These are phyloP conservation scores for Hyperopisus bebe DNA, from an alignment of 2,113 vertebrate genomes.

Conservation along the genomic window DNA sequence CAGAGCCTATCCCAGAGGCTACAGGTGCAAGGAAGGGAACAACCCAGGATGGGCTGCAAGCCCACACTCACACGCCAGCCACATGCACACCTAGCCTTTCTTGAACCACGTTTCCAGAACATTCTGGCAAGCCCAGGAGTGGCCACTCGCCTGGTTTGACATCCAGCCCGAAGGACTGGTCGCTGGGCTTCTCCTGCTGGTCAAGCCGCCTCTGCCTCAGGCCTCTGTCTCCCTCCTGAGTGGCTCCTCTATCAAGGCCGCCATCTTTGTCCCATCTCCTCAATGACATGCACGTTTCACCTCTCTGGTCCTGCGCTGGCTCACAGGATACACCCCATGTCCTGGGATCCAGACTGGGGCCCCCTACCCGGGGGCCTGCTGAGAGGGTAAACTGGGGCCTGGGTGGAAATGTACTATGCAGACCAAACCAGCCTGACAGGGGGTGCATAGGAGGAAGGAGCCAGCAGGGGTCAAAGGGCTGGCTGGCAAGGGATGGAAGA, in stretches of 20 bases:
- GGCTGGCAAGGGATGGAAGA: slow-evolving; percentile 6
- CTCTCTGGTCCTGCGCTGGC: background rate
- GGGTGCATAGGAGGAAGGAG: slow-evolving; percentile 22
- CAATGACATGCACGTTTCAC: background rate
- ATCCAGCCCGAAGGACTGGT: slow-evolving; percentile 46
- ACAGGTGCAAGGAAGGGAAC: no score
- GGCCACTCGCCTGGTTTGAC: slow-evolving; percentile 50
- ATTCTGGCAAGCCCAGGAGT: background rate
- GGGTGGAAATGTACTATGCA: background rate
- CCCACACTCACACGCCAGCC: no score
- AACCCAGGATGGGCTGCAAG: no score
- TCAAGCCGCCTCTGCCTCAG: background rate
- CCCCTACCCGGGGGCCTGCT: background rate
- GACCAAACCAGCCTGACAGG: slow-evolving; percentile 19
- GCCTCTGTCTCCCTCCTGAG: slow-evolving; percentile 16
- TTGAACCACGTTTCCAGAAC: background rate
- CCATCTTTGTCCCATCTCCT: background rate
- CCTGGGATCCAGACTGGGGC: slow-evolving; percentile 25
- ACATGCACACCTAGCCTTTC: background rate
- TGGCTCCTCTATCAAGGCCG: background rate
- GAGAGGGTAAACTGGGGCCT: slow-evolving; percentile 10
- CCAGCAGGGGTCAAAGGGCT: slow-evolving; percentile 8
- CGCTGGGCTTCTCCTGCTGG: slow-evolving; percentile 21
- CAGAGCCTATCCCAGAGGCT: no score
- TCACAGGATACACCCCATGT: slow-evolving; percentile 2